These are phyloP conservation scores for Papilio xuthus DNA, from an alignment of 1,140 invertebrate species.

Conservation along the genomic window DNA sequence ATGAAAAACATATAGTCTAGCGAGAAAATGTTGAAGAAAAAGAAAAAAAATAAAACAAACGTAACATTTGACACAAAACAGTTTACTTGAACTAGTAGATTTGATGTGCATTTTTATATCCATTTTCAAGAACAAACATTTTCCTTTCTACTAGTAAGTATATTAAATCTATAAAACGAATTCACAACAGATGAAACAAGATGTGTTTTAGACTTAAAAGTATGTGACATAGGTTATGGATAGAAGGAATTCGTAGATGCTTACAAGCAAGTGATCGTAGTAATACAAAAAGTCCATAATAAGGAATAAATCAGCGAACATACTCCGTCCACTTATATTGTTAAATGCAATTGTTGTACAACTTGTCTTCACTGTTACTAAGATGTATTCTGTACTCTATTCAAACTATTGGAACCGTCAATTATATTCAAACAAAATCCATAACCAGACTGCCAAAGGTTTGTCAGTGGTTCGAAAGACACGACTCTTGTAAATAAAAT, in stretches of 20 bases:
- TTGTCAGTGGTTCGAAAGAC: conserved; percentile 45
- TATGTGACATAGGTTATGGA: conserved; percentile 17
- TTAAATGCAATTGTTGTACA: conserved; percentile 47
- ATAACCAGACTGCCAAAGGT: conserved; percentile 38
- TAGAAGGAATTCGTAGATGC: conserved; percentile 21
- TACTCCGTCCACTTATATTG: conserved; percentile 67
- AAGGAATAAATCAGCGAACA: conserved; percentile 53
- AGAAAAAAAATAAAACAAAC: background rate
- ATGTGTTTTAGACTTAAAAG: background rate
- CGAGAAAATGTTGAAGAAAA: background rate
- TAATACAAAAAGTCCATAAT: conserved; percentile 36
- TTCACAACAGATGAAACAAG: background rate
- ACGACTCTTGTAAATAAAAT: conserved; percentile 45
- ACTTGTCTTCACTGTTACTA: conserved; percentile 4
- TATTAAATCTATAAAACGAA: conserved; percentile 9
- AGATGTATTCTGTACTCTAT: background rate
- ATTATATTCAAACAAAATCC: conserved; percentile 29
- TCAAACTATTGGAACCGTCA: conserved; percentile 34
- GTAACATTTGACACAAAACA: background rate
- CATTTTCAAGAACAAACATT: background rate
- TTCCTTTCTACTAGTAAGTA: background rate
- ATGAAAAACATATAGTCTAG: background rate
- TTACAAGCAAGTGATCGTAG: conserved; percentile 30
- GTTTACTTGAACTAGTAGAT: background rate
- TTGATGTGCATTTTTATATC: background rate